Evolutionary conservation across 2,797 vertebrate species (phyloP).

Genomic region (Sebastes hubbsi): DNA sequence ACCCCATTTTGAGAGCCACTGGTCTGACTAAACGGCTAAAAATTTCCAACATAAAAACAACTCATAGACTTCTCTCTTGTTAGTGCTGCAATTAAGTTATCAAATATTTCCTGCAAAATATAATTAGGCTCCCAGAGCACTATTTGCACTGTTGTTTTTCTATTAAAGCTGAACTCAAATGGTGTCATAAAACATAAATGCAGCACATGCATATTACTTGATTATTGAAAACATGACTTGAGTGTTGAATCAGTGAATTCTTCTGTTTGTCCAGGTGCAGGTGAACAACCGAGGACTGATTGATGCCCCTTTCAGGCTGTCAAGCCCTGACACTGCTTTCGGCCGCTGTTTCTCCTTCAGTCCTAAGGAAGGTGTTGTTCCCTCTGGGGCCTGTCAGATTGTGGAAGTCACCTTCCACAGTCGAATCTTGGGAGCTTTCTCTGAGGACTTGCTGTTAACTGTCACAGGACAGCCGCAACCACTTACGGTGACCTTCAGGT

Average conservation of each 20-base stretch:
- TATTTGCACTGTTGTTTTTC: background rate
- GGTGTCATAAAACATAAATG: background rate
- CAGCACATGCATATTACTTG: background rate
- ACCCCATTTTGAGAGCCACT: no score
- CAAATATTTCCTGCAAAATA: background rate
- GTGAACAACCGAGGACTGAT: conserved; percentile 87
- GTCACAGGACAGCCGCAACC: conserved; percentile 80
- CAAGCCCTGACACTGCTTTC: conserved; percentile 68
- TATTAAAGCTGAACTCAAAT: background rate
- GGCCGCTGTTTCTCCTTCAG: conserved; percentile 84
- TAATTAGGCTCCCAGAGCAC: background rate
- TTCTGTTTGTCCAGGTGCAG: conserved; percentile 72
- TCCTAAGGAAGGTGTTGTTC: conserved; percentile 83
- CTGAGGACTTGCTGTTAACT: conserved; percentile 82
- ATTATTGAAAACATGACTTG: background rate
- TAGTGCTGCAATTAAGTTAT: background rate
- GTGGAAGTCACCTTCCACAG: conserved; percentile 84
- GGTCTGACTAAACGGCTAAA: background rate
- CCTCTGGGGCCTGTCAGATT: conserved; percentile 73
- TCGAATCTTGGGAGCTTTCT: conserved; percentile 80
- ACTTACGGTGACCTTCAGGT: conserved; percentile 81
- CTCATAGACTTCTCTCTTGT: background rate
- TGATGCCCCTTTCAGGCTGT: conserved; percentile 81
- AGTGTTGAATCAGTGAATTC: background rate
- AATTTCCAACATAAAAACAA: background rate